Evolutionary conservation across 2,888 invertebrate genomes (phyloP).

Genomic region (Spilarctia lutea): DNA sequence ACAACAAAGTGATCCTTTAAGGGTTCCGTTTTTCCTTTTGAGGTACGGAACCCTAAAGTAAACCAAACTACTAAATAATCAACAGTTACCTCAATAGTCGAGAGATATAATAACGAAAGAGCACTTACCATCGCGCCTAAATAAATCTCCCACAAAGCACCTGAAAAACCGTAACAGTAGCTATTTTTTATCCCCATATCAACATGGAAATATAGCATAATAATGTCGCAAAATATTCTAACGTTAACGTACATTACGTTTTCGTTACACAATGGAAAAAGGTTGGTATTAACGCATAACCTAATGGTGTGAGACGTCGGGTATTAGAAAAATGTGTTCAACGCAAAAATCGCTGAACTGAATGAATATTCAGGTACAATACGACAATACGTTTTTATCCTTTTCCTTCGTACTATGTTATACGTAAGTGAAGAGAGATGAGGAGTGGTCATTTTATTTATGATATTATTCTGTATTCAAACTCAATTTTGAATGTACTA

Average conservation of each 20-base stretch:
- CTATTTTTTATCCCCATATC: conserved; percentile 34
- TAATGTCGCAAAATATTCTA: conserved; percentile 46
- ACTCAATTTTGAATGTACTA: not conserved
- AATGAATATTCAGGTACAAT: conserved; percentile 50
- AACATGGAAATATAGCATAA: conserved; percentile 44
- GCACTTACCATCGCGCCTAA: conserved; percentile 13
- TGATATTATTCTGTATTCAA: conserved; percentile 1
- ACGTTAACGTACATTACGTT: conserved; percentile 40
- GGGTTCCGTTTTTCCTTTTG: too few species aligned
- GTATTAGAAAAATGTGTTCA: conserved; percentile 65
- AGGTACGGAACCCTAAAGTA: too few species aligned
- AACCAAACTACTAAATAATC: not conserved
- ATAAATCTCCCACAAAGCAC: conserved; percentile 30
- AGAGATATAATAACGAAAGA: not conserved
- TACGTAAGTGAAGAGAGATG: conserved; percentile 20
- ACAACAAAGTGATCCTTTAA: too few species aligned
- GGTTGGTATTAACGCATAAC: conserved; percentile 61
- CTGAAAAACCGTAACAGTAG: conserved; percentile 27
- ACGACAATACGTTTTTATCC: conserved; percentile 29
- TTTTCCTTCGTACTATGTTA: conserved; percentile 3
- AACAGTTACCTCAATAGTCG: not conserved
- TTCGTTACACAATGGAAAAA: conserved; percentile 47
- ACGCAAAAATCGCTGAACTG: conserved; percentile 54
- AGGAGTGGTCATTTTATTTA: conserved; percentile 20
- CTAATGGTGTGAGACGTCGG: conserved; percentile 61